Evolutionary conservation across 2,888 invertebrate genomes (phyloP), one percentile per base, ranked within the genome.

Genomic region (Drosophila borealis): DNA sequence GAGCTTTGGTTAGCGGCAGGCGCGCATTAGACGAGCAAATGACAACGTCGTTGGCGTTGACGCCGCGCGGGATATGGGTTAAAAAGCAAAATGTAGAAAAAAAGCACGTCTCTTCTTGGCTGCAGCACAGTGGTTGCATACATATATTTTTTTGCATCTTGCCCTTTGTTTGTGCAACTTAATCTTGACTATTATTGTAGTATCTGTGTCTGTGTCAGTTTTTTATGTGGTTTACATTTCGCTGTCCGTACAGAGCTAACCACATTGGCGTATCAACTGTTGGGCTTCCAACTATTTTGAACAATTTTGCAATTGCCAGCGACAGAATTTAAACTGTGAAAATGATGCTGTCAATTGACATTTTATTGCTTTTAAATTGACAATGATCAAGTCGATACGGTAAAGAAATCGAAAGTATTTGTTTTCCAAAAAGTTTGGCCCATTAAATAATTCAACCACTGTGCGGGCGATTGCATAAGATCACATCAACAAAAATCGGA

Each of bases 351-450:
- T 77, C 89, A 84, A 84, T 84, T 89, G 89, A 55, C 55, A 67
- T 82, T 84, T 89, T 84, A 89, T 84, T 56, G 87, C 80, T 84
- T 89, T 84, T 86, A 77, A 84, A 84, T 84, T 84, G 89, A 61
- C 56, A 33, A 49, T 39, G 34, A 61, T 77, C 44, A 17, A 53
- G 48, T 45, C 14, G 33, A 54, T 36, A 39, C 17, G 2, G 59
- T 4, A 49, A 8, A 50, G 13, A 63, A 61, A 55, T 70, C 61
- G 48, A 80, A 69, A 68, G 37, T 69, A 19, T 51, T n/a, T 42
- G 25, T 49, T 50, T 66, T 57, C 9, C 1, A 2, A 29, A 29
- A 29, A 8, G 10, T 44, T 37, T 33, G 8, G 37, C 14, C 44
- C 36, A 75, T 64, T 56, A 46, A 62, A 48, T 46, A 59, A 45